A percentile compares a stretch with the other conserved stretches of the same genome.
Conservation (phyloP, 2,888 invertebrate species). For the Osmoderma eremita region DNA sequence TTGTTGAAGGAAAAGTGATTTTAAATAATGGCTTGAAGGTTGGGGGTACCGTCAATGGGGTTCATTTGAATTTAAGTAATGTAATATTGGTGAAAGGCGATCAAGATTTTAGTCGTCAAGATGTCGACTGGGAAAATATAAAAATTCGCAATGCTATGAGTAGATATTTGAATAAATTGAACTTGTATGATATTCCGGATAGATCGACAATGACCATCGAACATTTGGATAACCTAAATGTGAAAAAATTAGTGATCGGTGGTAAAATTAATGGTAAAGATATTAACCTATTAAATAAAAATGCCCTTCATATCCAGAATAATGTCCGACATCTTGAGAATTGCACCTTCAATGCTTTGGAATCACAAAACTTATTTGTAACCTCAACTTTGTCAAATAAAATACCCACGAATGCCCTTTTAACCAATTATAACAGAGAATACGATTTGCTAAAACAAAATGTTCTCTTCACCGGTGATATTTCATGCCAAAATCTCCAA, state of each 20-base stretch:
- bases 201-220: conserved; percentile 24
- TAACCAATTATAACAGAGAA: conserved; percentile 57
- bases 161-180: conserved; percentile 53
- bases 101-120: conserved; percentile 59
- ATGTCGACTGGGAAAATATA: conserved; percentile 50
- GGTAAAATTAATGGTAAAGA: conserved; percentile 66
- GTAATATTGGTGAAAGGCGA: conserved; percentile 56
- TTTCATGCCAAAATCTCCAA: conserved; percentile 60
- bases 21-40: conserved; percentile 53
- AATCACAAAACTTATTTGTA: conserved; percentile 32
- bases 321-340: conserved; percentile 64
- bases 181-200: conserved; percentile 38
- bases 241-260: conserved; percentile 62
- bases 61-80: conserved; percentile 53
- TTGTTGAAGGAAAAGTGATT: conserved; percentile 55
- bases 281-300: conserved; percentile 62
- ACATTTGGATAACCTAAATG: conserved; percentile 55
- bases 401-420: conserved; percentile 59
- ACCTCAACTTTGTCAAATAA: conserved; percentile 47
- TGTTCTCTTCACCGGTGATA: conserved; percentile 61
- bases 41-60: conserved; percentile 54
- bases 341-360: conserved; percentile 53
- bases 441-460: conserved; percentile 62
- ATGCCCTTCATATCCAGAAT: conserved; percentile 64
- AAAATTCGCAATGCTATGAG: conserved; percentile 51